These are phyloP conservation scores for Drosophila setifemur DNA, from an alignment of 1,140 invertebrate genomes.

Conservation along the genomic window DNA sequence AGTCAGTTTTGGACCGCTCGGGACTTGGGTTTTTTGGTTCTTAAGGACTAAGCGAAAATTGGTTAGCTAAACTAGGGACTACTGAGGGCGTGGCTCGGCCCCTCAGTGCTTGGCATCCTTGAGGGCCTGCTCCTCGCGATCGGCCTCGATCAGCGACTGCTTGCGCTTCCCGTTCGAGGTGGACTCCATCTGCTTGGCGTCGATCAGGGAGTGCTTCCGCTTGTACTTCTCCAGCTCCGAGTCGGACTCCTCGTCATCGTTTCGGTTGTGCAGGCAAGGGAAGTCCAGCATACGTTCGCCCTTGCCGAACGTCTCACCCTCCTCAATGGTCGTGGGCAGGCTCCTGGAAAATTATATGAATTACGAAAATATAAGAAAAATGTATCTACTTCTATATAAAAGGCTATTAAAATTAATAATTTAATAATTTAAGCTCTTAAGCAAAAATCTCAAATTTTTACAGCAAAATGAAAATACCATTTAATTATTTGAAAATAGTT, in stretches of 20 bases:
- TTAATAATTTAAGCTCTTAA: too few species aligned
- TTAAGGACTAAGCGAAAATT: conserved; percentile 51
- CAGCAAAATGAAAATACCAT: too few species aligned
- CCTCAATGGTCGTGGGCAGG: conserved; percentile 85
- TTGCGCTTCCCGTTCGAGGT: conserved; percentile 72
- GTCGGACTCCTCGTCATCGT: conserved; percentile 63
- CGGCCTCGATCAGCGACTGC: conserved; percentile 71
- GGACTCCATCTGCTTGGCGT: conserved; percentile 72
- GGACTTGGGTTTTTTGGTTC: conserved; percentile 12
- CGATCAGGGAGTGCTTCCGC: conserved; percentile 77
- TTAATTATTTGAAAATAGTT: too few species aligned
- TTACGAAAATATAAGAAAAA: neutral
- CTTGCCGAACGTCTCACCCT: conserved; percentile 86
- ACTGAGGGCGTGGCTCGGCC: conserved; percentile 2
- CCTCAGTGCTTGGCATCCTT: conserved; percentile 75
- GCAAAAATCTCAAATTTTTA: too few species aligned
- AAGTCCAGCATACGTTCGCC: conserved; percentile 85
- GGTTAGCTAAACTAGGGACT: conserved; percentile 65
- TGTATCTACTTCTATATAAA: too few species aligned
- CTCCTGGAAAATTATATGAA: conserved; percentile 64
- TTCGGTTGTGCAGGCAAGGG: conserved; percentile 74
- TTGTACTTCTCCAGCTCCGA: conserved; percentile 76
- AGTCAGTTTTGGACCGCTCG: conserved; percentile 1
- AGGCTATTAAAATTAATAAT: too few species aligned
- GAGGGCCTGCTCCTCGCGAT: conserved; percentile 68